Conservation (phyloP, 2,797 vertebrate genomes). For the Poeciliopsis infans region DNA sequence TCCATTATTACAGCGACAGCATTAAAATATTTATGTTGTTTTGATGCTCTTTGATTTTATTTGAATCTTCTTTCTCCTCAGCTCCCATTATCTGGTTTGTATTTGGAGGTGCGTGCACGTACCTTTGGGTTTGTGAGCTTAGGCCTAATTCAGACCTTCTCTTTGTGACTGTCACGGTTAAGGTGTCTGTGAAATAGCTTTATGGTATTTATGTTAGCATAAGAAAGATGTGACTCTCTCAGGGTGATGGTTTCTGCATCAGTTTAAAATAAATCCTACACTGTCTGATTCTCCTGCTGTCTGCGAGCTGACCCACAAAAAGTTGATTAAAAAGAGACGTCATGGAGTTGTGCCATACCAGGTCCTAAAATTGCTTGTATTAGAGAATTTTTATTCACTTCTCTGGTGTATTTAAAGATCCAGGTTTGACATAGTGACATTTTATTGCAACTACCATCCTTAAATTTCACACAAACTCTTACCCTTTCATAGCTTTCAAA, state of each 20-base stretch:
- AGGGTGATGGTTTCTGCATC: constrained; percentile 8
- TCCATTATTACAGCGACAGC: background rate
- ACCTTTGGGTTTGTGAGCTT: background rate
- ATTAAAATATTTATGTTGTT: constrained; percentile 4
- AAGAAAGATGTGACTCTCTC: constrained; percentile 16
- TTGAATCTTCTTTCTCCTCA: background rate
- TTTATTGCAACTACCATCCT: background rate
- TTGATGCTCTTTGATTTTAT: background rate
- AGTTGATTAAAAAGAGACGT: background rate
- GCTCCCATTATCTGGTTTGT: background rate
- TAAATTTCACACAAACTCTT: background rate
- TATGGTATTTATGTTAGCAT: constrained; percentile 6
- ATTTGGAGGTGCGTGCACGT: background rate
- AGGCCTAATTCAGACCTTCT: background rate
- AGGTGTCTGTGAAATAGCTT: constrained; percentile 10
- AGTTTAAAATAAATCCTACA: constrained; percentile 4
- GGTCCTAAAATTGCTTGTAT: background rate
- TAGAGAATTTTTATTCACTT: background rate
- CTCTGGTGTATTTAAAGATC: background rate
- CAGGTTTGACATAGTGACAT: background rate
- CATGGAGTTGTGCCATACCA: background rate
- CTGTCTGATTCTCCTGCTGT: background rate
- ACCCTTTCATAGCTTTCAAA: background rate
- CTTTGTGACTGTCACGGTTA: constrained; percentile 7
- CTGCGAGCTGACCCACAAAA: background rate